Evolutionary conservation across 2,888 invertebrate species (phyloP).

Genomic region (Spialia ferax): DNA sequence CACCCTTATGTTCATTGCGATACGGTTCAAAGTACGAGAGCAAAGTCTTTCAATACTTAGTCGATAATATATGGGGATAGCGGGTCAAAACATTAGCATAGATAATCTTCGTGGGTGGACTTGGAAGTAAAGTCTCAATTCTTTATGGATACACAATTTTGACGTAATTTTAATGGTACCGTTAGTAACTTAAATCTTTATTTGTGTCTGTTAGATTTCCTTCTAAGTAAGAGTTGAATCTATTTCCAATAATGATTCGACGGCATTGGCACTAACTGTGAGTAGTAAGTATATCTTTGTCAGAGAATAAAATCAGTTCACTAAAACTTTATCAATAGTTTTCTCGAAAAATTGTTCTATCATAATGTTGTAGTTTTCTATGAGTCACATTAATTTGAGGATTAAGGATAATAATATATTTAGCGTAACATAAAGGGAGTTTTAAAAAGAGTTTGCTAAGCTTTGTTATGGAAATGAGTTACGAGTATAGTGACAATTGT

Average conservation of each 20-base stretch:
- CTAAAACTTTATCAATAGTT: too few relatives aligned
- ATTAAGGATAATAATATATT: background rate
- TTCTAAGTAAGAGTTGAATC: too few relatives aligned
- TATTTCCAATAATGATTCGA: background rate
- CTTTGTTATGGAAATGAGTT: background rate
- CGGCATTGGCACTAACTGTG: too few relatives aligned
- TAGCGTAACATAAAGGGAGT: background rate
- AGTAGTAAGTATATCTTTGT: too few relatives aligned
- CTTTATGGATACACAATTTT: slow-evolving; percentile 4
- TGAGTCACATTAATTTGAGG: background rate
- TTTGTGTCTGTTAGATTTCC: background rate
- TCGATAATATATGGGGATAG: slow-evolving; percentile 38
- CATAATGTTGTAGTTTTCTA: background rate
- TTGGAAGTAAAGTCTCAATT: slow-evolving; percentile 3
- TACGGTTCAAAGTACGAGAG: slow-evolving; percentile 30
- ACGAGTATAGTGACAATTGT: background rate
- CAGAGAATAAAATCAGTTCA: too few relatives aligned
- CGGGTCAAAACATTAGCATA: slow-evolving; percentile 49
- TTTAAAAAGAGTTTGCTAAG: background rate
- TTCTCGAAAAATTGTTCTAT: background rate
- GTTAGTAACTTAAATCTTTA: background rate
- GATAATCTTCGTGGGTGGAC: slow-evolving; percentile 42
- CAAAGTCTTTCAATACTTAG: background rate
- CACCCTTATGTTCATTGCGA: background rate
- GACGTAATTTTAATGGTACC: slow-evolving; percentile 17